These are phyloP conservation scores for Nezara viridula DNA, from an alignment of 2,888 invertebrate genomes.

Conservation along the genomic window DNA sequence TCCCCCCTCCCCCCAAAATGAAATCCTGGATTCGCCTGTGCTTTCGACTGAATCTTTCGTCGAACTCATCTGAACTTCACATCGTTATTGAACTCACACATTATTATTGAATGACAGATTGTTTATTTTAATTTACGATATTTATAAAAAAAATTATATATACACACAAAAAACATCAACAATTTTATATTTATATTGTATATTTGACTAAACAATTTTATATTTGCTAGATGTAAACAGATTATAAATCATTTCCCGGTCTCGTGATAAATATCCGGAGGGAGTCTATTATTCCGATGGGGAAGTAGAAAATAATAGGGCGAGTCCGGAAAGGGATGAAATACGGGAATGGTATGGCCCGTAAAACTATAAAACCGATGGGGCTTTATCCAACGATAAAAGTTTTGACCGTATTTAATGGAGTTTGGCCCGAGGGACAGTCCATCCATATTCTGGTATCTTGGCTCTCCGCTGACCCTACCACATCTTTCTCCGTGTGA, in stretches of 20 bases:
- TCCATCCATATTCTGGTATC: conserved; percentile 47
- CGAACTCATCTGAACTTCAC: too few relatives aligned
- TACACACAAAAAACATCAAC: too few relatives aligned
- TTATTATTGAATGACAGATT: too few relatives aligned
- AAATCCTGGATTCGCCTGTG: too few relatives aligned
- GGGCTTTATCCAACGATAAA: conserved; percentile 38
- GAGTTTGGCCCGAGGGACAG: not conserved
- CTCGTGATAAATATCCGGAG: conserved; percentile 20
- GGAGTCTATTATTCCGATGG: conserved; percentile 34
- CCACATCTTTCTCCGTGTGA: not conserved
- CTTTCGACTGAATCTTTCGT: too few relatives aligned
- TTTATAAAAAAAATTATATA: too few relatives aligned
- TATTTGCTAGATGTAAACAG: conserved; percentile 16
- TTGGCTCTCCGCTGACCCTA: not conserved
- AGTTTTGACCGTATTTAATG: conserved; percentile 48
- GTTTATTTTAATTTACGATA: too few relatives aligned
- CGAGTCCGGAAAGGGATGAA: conserved; percentile 41
- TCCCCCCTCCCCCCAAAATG: too few relatives aligned
- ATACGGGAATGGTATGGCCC: conserved; percentile 12
- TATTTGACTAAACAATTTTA: not conserved
- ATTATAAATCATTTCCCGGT: conserved; percentile 14
- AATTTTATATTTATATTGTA: too few relatives aligned
- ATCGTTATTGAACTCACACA: too few relatives aligned
- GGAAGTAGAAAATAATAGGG: conserved; percentile 45
- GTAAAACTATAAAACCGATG: conserved; percentile 49